Conservation (phyloP, 2,797 vertebrate genomes). For the Morelia viridis region DNA sequence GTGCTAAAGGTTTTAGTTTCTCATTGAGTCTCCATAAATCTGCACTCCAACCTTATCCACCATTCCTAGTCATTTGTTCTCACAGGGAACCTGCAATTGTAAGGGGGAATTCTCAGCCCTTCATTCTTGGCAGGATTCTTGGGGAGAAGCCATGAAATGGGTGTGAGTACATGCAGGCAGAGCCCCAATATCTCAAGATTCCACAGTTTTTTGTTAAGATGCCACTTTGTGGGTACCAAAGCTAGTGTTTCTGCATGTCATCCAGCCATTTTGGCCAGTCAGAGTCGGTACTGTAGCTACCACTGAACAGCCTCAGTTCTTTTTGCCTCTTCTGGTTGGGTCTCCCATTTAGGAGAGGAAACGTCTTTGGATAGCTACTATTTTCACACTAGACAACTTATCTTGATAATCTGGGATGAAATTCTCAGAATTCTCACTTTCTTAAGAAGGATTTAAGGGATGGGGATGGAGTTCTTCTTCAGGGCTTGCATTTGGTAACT, state of each 20-base stretch:
- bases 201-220: neutral
- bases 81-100: neutral
- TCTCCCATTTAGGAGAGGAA: neutral
- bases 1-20: neutral
- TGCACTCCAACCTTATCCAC: neutral
- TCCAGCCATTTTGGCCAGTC: neutral
- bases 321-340: neutral
- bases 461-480: too few relatives aligned
- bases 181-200: neutral
- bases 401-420: neutral
- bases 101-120: neutral
- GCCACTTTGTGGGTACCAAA: neutral
- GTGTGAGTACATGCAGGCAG: neutral
- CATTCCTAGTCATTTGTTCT: neutral
- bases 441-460: neutral
- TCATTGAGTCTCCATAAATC: neutral
- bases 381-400: neutral
- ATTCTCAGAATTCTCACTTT: neutral
- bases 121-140: neutral
- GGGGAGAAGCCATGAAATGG: neutral
- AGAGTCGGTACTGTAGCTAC: neutral
- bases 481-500: neutral
- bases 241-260: neutral
- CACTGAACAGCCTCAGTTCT: neutral
- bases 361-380: neutral